Evolutionary conservation across 2,113 vertebrate genomes (phyloP).

Genomic region (Todiramphus saurophagus): DNA sequence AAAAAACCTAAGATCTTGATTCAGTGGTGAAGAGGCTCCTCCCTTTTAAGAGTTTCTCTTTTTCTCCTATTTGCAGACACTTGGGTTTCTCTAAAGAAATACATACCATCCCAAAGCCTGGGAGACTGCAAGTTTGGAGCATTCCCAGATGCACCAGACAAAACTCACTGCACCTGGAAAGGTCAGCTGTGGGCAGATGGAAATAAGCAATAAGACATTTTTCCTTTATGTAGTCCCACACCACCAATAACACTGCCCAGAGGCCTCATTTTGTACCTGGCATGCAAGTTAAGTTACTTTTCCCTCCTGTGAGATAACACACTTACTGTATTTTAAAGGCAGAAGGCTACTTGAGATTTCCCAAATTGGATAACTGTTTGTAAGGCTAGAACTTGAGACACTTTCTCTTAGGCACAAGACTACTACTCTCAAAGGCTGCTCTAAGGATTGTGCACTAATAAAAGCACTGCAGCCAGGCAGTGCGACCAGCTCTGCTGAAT

Average conservation of each 20-base stretch:
- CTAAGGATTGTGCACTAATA: not conserved
- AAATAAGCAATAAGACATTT: not conserved
- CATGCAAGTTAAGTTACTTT: not conserved
- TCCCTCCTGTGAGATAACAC: not conserved
- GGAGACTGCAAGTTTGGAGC: not conserved
- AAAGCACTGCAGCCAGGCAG: not conserved
- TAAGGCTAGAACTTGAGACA: not conserved
- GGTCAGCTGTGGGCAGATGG: conserved; percentile 27
- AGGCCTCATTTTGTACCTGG: not conserved
- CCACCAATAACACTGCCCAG: not conserved
- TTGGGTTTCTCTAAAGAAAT: not conserved
- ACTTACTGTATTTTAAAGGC: not conserved
- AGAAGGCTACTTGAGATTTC: not conserved
- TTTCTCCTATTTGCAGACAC: not conserved
- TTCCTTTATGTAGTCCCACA: not conserved
- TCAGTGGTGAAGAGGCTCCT: not conserved
- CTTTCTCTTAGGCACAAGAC: not conserved
- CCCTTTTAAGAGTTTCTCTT: not conserved
- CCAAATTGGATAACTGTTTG: not conserved
- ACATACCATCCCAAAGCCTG: not conserved
- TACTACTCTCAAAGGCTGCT: not conserved
- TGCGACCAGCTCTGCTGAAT: not conserved
- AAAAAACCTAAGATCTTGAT: not conserved
- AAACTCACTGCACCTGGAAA: not conserved
- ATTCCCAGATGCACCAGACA: not conserved